Base-by-base conservation (phyloP, 2,113 vertebrate genomes). In the Martes martes region DNA sequence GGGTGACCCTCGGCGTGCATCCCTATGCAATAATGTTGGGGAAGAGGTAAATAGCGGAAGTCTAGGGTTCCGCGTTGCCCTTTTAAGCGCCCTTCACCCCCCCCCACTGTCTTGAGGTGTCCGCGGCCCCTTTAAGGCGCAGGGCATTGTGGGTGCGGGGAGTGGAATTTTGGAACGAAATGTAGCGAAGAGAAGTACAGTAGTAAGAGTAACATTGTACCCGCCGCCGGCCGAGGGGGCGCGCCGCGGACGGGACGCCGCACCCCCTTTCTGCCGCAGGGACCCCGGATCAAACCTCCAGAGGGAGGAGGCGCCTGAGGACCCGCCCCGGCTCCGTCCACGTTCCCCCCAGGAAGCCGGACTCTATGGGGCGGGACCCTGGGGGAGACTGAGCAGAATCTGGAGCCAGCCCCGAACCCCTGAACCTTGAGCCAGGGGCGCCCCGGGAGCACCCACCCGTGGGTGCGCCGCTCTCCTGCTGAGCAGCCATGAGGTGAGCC, bases 71-170 rank as follows among this genome's bases (percentile, higher is more conserved):
- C 39, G 67, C 79, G 69, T 96, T 71, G 96, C 96, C 97, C 97
- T 88, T 97, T 96, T 97, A 93, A 97, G 91, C 79, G 52, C 69
- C 89, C 96, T 94, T 93, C 89, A 65, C 24, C 50, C 45, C 1
- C 36, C 47, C 9, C 28, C 33, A 14, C 63, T 3, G 55, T 95
- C 95, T 10, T 7, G 47, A 76, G 65, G 45, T 4, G 84, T 33
- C 1, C 52, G 78, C 96, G 88, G 95, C 97, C 97, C 97, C 97
- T 98, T 98, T 98, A 98, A 98, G 97, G 95, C 97, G 98, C 98
- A 84, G 94, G 88, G 98, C 84, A 97, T 98, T 98, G 96, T 98
- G 98, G 98, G 97, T 86, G 78, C 59, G 88, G 98, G 98, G 98
- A 97, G 95, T 97, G 93, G 97, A 98, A 97, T 98, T 96, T 98